A percentile compares a stretch with the other conserved stretches of the same genome.
Conservation (phyloP, 2,797 vertebrate species). For the Zalophus californianus region DNA sequence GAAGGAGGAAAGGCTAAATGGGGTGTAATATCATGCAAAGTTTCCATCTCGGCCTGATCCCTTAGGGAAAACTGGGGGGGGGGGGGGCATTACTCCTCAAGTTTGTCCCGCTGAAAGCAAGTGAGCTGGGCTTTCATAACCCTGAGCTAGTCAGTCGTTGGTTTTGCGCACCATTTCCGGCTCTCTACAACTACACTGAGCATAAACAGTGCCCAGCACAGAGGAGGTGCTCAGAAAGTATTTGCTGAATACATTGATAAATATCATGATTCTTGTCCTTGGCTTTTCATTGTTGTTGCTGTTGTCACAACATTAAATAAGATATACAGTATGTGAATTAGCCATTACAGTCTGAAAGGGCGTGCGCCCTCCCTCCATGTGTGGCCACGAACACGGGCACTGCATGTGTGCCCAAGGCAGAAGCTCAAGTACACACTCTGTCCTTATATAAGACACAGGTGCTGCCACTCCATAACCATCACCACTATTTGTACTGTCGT, state of each 20-base stretch:
- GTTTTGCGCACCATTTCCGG: background rate
- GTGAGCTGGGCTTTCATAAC: background rate
- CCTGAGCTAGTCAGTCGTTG: background rate
- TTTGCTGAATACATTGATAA: background rate
- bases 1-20: background rate
- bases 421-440: background rate
- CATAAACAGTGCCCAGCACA: background rate
- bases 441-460: background rate
- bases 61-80: background rate
- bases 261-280: background rate
- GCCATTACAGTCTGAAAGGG: background rate
- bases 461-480: background rate
- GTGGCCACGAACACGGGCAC: background rate
- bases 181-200: background rate
- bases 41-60: background rate
- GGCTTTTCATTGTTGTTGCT: background rate
- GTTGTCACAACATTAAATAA: background rate
- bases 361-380: fast-evolving
- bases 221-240: background rate
- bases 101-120: background rate
- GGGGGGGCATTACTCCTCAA: background rate
- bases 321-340: too few relatives aligned
- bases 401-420: background rate
- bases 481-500: background rate
- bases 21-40: background rate